These are phyloP conservation scores for Chloropsis cyanopogon DNA, from an alignment of 2,113 vertebrate genomes.

Conservation along the genomic window DNA sequence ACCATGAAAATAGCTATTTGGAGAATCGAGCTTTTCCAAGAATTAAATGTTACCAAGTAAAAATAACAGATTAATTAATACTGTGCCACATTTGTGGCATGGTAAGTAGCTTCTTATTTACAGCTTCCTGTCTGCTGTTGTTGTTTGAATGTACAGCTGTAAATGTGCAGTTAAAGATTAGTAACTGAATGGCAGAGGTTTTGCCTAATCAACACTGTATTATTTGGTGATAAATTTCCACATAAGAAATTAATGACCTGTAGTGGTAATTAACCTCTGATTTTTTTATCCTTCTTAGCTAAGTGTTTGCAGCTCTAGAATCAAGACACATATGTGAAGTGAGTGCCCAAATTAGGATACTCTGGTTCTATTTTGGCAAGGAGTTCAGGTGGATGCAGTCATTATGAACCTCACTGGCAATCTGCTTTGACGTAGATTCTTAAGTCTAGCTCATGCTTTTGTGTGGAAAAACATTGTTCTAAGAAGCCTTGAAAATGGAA, in stretches of 20 bases:
- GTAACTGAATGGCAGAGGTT: background rate
- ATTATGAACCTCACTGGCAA: constrained; percentile 55
- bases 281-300: background rate
- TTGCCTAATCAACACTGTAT: background rate
- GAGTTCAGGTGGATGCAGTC: constrained; percentile 7
- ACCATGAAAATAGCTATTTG: background rate
- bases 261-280: background rate
- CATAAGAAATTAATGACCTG: background rate
- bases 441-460: constrained; percentile 76
- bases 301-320: background rate
- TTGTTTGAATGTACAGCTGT: background rate
- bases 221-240: background rate
- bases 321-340: background rate
- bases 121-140: background rate
- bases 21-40: background rate
- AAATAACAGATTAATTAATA: background rate
- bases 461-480: constrained; percentile 73
- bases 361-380: background rate
- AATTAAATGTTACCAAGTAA: background rate
- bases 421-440: constrained; percentile 76
- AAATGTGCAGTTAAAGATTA: background rate
- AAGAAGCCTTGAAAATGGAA: constrained; percentile 65
- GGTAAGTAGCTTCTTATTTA: background rate
- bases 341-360: background rate
- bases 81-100: background rate